Base-by-base conservation (phyloP, 2,888 invertebrate species). In the Microctonus aethiopoides region DNA sequence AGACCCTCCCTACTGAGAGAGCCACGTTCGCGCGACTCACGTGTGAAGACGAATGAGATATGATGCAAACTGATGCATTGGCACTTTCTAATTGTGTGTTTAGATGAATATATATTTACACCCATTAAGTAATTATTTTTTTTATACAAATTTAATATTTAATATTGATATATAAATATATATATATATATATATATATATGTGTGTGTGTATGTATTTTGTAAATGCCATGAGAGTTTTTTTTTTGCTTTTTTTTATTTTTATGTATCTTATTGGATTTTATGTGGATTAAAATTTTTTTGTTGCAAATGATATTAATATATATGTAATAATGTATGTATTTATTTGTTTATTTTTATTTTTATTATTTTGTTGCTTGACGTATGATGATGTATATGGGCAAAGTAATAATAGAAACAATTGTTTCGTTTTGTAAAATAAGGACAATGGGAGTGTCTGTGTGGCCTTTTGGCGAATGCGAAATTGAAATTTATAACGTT, bases 401-500 rank as follows among this genome's bases (percentile, higher is more conserved):
- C 9, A 16, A 7, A 6, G 46, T 34, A 57, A 34, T 57, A 34
- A 57, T 57, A 34, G 32, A 57, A 57, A 57, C 34, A 34, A 57
- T 57, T 57, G 57, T 34, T 32, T 34, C 20, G 16, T 29, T 56
- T 32, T 32, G 26, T 34, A n/a, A 16, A 29, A 57, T 46, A 46
- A 46, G 41, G 39, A 41, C 39, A 7, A 24, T 13, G 39, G 34
- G 64, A 54, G 64, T 65, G 56, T 54, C 65, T 39, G 56, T 36
- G 16, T 46, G 56, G 56, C 36, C 39, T 56, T 65, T 56, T 52
- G 56, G 52, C 34, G 63, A 22, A 54, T 72, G 68, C 70, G 74
- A 75, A 75, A 74, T 72, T 73, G 74, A 71, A 72, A 76, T 76
- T 75, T 75, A 75, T 75, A 76, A 76, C 71, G 73, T 71, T 71